Evolutionary conservation across 2,797 vertebrate species (phyloP).

Genomic region (Kryptolebias ocellatus): DNA sequence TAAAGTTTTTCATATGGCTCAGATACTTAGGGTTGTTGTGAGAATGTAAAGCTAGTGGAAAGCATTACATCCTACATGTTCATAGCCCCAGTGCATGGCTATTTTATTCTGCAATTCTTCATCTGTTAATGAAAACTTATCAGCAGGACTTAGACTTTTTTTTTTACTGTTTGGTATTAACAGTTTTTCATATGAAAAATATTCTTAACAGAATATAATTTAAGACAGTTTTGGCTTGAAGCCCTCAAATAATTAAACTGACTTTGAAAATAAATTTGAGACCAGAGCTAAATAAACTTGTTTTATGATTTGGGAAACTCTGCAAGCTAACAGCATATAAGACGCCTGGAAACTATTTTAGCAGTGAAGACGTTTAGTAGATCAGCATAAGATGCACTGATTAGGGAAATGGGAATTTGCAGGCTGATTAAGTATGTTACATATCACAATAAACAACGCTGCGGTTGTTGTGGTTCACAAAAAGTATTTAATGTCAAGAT

Average conservation of each 20-base stretch:
- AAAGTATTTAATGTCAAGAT: background rate
- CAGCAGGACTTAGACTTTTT: no score
- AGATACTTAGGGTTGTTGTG: background rate
- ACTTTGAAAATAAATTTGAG: no score
- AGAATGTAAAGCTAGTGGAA: background rate
- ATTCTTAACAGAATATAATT: no score
- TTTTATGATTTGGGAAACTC: background rate
- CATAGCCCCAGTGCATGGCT: background rate
- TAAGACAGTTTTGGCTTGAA: no score
- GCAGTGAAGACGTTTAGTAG: background rate
- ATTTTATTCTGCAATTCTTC: no score
- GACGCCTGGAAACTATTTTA: background rate
- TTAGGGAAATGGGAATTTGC: background rate
- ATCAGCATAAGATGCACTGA: background rate
- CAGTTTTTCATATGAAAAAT: no score
- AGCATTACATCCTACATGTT: background rate
- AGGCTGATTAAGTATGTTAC: background rate
- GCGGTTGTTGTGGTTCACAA: no score
- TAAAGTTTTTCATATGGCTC: background rate
- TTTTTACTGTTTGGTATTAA: no score
- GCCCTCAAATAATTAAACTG: no score
- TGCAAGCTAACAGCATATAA: background rate
- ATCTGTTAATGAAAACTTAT: no score
- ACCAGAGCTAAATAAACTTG: no score
- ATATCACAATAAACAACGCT: background rate